Conservation (phyloP, 2,113 vertebrate genomes). For the Syrmaticus mikado region DNA sequence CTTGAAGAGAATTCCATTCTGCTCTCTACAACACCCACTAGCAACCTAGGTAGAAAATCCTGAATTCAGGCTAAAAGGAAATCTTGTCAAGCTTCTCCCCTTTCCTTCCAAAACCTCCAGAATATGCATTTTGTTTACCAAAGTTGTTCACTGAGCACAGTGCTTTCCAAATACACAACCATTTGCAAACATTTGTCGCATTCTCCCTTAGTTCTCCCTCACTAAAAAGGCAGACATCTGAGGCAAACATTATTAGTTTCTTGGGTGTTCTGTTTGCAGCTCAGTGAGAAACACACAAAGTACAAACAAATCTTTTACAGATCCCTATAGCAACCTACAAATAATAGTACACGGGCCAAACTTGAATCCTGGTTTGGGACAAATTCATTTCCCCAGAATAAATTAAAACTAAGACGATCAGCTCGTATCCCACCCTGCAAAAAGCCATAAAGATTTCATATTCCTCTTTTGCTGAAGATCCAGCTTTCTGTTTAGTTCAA, state of each 20-base stretch:
- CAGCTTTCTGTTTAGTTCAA: neutral
- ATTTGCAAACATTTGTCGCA: neutral
- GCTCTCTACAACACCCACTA: neutral
- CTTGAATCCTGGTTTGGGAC: neutral
- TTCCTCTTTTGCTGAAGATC: neutral
- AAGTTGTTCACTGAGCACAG: neutral
- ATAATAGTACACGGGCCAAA: neutral
- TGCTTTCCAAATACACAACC: neutral
- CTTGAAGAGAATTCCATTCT: neutral
- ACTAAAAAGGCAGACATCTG: neutral
- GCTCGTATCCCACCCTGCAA: neutral
- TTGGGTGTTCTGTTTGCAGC: neutral
- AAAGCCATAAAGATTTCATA: neutral
- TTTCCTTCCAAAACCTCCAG: neutral
- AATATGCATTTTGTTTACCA: neutral
- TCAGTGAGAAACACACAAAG: neutral
- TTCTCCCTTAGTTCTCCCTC: neutral
- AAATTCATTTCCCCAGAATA: neutral
- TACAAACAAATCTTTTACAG: neutral
- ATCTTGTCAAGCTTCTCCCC: neutral
- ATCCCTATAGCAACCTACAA: neutral
- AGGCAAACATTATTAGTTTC: neutral
- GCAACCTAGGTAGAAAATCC: neutral
- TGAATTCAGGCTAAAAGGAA: neutral
- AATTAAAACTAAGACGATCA: neutral